Conservation (phyloP, 2,888 invertebrate genomes). For the Leptura quadrifasciata region DNA sequence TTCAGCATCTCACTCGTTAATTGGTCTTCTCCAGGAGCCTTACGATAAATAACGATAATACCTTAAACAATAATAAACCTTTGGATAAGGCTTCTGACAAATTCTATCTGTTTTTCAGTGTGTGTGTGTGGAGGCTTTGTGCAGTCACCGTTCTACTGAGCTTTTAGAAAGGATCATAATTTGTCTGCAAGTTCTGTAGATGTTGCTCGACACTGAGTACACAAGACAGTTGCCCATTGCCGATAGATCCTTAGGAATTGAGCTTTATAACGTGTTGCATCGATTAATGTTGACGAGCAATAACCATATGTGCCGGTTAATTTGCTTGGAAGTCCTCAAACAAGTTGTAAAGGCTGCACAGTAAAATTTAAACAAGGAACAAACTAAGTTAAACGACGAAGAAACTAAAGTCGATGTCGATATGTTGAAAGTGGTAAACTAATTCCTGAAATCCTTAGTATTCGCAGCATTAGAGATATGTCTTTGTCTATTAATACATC, state of each 20-base stretch:
- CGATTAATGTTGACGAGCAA: conserved; percentile 89
- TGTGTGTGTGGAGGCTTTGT: conserved; percentile 97
- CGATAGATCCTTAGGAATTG: conserved; percentile 88
- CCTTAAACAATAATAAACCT: conserved; percentile 72
- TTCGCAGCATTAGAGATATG: conserved; percentile 96
- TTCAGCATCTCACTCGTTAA: too few relatives aligned
- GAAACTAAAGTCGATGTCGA: conserved; percentile 59
- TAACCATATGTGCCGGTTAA: conserved; percentile 86
- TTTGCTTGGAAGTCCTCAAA: conserved; percentile 91
- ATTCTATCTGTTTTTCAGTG: conserved; percentile 93
- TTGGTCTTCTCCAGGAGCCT: too few relatives aligned
- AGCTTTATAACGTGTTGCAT: conserved; percentile 96
- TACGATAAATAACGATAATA: conserved; percentile 72
- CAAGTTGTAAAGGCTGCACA: conserved; percentile 90
- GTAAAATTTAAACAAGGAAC: conserved; percentile 82
- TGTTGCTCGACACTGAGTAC: conserved; percentile 89
- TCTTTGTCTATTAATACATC: conserved; percentile 91
- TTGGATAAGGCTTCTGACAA: conserved; percentile 76
- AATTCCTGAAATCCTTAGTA: conserved; percentile 89
- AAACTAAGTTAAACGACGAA: conserved; percentile 75
- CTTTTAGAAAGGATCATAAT: conserved; percentile 88
- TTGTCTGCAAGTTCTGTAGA: conserved; percentile 90
- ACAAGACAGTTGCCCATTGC: conserved; percentile 86
- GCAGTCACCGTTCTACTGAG: conserved; percentile 91
- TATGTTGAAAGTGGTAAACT: conserved; percentile 85